A percentile compares a stretch with the other conserved stretches of the same genome.
These are phyloP conservation scores for Harmothoe impar DNA, from an alignment of 2,888 invertebrate species.

Conservation along the genomic window DNA sequence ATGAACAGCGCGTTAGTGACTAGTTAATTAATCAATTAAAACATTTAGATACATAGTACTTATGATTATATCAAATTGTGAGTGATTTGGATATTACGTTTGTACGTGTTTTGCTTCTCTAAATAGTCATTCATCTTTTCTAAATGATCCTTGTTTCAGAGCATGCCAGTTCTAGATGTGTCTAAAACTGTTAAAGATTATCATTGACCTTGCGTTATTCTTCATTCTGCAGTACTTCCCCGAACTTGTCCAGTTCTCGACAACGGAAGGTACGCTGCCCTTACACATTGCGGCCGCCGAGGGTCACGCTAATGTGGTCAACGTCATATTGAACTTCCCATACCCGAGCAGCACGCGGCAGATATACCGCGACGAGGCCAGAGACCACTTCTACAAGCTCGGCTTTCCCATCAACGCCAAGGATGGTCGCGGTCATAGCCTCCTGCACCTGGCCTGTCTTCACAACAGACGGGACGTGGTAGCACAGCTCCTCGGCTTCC, in stretches of 20 bases:
- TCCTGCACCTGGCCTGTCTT: slow-evolving; percentile 92
- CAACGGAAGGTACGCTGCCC: slow-evolving; percentile 95
- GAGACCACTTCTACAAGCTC: slow-evolving; percentile 90
- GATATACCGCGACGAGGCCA: slow-evolving; percentile 87
- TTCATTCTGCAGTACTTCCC: slow-evolving; percentile 88
- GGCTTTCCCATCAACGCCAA: slow-evolving; percentile 95
- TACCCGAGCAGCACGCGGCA: slow-evolving; percentile 90
- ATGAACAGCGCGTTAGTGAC: too few species aligned
- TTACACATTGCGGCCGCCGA: slow-evolving; percentile 96
- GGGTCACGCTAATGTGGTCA: slow-evolving; percentile 91
- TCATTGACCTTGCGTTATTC: too few species aligned
- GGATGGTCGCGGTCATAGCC: slow-evolving; percentile 90
- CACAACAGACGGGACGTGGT: slow-evolving; percentile 75
- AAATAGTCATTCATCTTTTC: too few species aligned
- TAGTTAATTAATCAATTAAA: too few species aligned
- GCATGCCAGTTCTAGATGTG: too few species aligned
- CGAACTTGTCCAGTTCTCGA: slow-evolving; percentile 91
- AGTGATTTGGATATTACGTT: too few species aligned
- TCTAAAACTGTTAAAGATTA: too few species aligned
- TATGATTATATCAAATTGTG: too few species aligned
- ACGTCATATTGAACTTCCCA: slow-evolving; percentile 89
- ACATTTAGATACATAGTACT: too few species aligned
- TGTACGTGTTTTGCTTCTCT: too few species aligned
- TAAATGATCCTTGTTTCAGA: too few species aligned
- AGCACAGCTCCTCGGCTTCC: slow-evolving; percentile 71